Evolutionary conservation across 2,888 invertebrate genomes (phyloP).

Genomic region (Cryptosula pallasiana): DNA sequence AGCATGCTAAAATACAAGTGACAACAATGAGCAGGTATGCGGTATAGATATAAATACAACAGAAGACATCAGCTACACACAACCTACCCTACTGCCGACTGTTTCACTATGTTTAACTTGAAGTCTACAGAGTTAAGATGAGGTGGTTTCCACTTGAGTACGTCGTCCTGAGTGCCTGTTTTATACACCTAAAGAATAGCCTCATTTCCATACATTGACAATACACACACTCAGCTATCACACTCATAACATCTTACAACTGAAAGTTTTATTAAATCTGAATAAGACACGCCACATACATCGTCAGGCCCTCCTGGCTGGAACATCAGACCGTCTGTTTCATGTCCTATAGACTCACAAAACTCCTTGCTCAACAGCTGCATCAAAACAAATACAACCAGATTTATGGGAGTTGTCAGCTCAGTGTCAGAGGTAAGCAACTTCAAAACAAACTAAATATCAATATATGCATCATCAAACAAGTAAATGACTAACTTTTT

Average conservation of each 20-base stretch:
- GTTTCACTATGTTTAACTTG: conserved; percentile 71
- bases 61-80: too few relatives aligned
- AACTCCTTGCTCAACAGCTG: conserved; percentile 71
- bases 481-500: neutral
- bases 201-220: too few relatives aligned
- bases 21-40: too few relatives aligned
- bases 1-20: conserved; percentile 45
- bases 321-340: conserved; percentile 96
- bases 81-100: conserved; percentile 49
- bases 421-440: too few relatives aligned
- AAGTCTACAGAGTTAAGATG: conserved; percentile 95
- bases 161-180: conserved; percentile 73
- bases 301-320: conserved; percentile 72
- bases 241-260: too few relatives aligned
- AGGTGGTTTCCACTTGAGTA: conserved; percentile 96
- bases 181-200: conserved; percentile 67
- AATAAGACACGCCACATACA: too few relatives aligned
- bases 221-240: too few relatives aligned
- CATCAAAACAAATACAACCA: too few relatives aligned
- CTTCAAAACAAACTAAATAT: too few relatives aligned
- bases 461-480: too few relatives aligned
- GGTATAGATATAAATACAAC: neutral
- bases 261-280: too few relatives aligned
- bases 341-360: conserved; percentile 76
- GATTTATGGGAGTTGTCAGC: too few relatives aligned